Evolutionary conservation across 2,888 invertebrate genomes (phyloP).

Genomic region (Callosobruchus maculatus): DNA sequence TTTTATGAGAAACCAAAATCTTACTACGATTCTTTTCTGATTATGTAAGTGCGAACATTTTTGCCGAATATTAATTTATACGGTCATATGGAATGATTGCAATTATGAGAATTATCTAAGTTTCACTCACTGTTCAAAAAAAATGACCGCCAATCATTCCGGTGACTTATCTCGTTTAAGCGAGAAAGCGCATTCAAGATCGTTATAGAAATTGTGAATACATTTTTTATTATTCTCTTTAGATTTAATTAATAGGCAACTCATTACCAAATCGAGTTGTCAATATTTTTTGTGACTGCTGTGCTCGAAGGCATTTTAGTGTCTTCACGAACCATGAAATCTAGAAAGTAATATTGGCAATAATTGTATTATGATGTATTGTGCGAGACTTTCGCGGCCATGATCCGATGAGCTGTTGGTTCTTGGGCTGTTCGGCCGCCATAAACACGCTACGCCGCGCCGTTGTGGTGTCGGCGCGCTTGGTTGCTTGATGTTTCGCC

Average conservation of each 20-base stretch:
- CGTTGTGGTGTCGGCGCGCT: too few species aligned
- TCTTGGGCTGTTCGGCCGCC: too few species aligned
- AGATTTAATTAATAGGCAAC: neutral
- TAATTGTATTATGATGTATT: neutral
- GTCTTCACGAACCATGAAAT: neutral
- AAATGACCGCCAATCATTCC: neutral
- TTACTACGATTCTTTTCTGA: too few species aligned
- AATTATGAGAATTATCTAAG: neutral
- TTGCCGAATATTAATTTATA: neutral
- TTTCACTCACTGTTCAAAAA: neutral
- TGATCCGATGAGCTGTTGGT: too few species aligned
- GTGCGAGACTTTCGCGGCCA: too few species aligned
- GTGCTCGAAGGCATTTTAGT: neutral
- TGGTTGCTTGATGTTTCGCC: too few species aligned
- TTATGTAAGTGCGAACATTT: too few species aligned
- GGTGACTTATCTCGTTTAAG: neutral
- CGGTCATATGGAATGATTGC: neutral
- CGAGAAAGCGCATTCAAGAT: neutral
- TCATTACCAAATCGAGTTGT: neutral
- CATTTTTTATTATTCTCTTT: neutral
- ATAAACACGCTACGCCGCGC: too few species aligned
- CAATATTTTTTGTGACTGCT: neutral
- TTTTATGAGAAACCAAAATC: too few species aligned
- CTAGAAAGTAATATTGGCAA: neutral
- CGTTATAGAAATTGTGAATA: neutral